Evolutionary conservation across 2,888 invertebrate genomes (phyloP).

Genomic region (Rhagophthalmus giganteus): DNA sequence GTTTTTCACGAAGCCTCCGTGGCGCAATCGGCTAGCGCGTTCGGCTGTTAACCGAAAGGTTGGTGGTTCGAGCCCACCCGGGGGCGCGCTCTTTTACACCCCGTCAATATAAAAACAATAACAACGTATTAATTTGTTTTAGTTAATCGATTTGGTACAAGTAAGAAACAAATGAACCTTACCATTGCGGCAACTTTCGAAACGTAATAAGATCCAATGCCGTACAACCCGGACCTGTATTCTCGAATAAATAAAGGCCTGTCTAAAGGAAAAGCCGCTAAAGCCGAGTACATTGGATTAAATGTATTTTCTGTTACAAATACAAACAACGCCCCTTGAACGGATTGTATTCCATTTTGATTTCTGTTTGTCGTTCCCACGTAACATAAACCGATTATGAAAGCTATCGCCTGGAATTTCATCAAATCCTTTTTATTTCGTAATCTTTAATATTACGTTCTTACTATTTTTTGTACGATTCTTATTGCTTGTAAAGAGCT

Average conservation of each 20-base stretch:
- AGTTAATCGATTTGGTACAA: too few species aligned
- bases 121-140: background rate
- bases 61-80: constrained; percentile 98
- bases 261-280: constrained; percentile 80
- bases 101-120: too few species aligned
- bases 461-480: constrained; percentile 81
- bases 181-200: constrained; percentile 82
- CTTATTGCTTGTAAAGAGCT: constrained; percentile 77
- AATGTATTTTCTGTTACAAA: constrained; percentile 90
- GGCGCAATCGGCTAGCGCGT: too few species aligned
- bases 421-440: constrained; percentile 3
- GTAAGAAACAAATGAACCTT: constrained; percentile 45
- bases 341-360: constrained; percentile 83
- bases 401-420: constrained; percentile 63
- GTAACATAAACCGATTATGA: constrained; percentile 85
- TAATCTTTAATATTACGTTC: constrained; percentile 40
- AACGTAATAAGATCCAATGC: constrained; percentile 77
- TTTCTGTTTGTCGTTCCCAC: constrained; percentile 71
- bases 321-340: constrained; percentile 86
- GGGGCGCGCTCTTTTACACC: too few species aligned
- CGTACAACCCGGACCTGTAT: constrained; percentile 79
- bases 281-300: constrained; percentile 86
- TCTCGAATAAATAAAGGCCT: constrained; percentile 82
- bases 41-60: constrained; percentile 99
- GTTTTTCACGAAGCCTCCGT: background rate